Conservation (phyloP, 2,797 vertebrate species). For the Novumbra hubbsi region DNA sequence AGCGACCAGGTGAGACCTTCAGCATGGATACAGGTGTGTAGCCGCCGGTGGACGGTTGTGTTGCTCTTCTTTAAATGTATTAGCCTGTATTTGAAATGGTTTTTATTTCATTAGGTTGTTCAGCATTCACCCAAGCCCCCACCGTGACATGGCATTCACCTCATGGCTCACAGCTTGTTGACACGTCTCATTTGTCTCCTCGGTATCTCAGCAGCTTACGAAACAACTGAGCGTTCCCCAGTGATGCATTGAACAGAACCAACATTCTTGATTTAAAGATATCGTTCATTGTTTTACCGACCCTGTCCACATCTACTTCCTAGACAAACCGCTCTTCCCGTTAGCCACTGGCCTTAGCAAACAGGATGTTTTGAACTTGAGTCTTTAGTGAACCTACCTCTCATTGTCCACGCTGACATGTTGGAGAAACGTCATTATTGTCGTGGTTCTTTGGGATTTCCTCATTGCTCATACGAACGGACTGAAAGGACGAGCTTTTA, state of each 20-base stretch:
- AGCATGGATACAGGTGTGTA: constrained; percentile 52
- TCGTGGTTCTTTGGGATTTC: constrained; percentile 11
- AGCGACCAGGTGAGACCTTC: constrained; percentile 40
- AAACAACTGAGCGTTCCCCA: not conserved
- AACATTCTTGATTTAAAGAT: not conserved
- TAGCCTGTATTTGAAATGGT: not conserved
- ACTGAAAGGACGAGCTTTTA: not conserved
- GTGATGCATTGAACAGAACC: not conserved
- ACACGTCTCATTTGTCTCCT: not conserved
- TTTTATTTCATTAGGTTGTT: not conserved
- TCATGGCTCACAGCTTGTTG: constrained; percentile 18
- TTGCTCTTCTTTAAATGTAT: not conserved
- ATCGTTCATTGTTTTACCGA: not conserved
- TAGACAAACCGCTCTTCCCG: not conserved
- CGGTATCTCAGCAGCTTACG: not conserved
- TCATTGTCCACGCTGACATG: not conserved
- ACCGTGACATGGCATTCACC: constrained; percentile 31
- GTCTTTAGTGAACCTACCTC: not conserved
- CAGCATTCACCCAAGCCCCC: not conserved
- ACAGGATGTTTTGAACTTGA: not conserved
- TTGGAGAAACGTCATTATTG: not conserved
- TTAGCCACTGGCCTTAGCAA: not conserved
- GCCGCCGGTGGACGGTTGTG: not conserved
- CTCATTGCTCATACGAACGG: not conserved
- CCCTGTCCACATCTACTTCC: not conserved